A percentile compares a stretch with the other conserved stretches of the same genome.
phyloP scores from a whole-genome alignment of 2,113 vertebrate genomes.

The Scalopus aquaticus region DNA sequence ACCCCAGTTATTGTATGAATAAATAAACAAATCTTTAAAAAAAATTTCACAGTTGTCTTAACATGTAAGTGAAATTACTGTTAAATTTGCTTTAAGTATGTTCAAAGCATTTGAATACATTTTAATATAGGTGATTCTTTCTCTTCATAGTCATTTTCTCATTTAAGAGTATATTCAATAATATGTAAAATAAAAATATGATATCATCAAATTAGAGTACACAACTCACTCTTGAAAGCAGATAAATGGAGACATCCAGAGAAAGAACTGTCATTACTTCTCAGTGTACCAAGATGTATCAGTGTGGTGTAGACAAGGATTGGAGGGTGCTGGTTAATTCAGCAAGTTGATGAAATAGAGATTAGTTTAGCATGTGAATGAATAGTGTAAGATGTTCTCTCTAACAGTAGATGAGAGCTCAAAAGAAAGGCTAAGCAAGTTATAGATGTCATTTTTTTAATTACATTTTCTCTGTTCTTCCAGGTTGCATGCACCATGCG shows the following conservation, averaged over 20 bases:
- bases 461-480: background rate
- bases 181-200: background rate
- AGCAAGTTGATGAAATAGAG: background rate
- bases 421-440: background rate
- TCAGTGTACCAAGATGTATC: background rate
- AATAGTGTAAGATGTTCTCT: background rate
- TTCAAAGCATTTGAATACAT: background rate
- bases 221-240: background rate
- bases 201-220: background rate
- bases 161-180: background rate
- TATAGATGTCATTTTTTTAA: background rate
- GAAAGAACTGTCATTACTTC: background rate
- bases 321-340: background rate
- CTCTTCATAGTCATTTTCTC: background rate
- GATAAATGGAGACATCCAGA: background rate
- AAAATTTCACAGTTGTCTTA: background rate
- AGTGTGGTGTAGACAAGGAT: background rate
- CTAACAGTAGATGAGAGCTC: background rate
- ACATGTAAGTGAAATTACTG: constrained; percentile 2
- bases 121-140: background rate
- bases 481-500: background rate
- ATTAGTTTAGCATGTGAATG: background rate
- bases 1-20: too few relatives aligned
- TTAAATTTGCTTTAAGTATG: constrained; percentile 28
- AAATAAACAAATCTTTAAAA: too few relatives aligned